Percentiles rank a stretch among this genome's conserved stretches.
Conservation (phyloP, 2,797 vertebrate species). For the Vespertilio murinus region DNA sequence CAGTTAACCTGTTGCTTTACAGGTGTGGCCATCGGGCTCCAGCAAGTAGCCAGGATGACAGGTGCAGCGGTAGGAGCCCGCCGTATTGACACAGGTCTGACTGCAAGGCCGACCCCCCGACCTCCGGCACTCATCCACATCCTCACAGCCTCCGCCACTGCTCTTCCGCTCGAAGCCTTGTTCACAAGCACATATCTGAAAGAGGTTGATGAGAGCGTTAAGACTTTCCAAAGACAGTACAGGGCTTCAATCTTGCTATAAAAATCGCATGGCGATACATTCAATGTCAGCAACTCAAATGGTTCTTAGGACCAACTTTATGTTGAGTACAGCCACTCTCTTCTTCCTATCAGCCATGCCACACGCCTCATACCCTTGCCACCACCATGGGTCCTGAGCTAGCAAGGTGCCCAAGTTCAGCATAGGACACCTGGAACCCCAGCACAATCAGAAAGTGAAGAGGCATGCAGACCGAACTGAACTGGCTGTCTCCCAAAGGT, state of each 20-base stretch:
- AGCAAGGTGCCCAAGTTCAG: background rate
- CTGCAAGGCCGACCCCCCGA: slow-evolving; percentile 81
- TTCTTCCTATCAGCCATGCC: background rate
- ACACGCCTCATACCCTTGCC: background rate
- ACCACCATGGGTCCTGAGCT: background rate
- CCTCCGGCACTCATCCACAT: slow-evolving; percentile 89
- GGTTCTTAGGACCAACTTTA: background rate
- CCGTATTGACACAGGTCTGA: slow-evolving; percentile 90
- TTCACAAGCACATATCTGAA: slow-evolving; percentile 88
- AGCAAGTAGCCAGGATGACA: slow-evolving; percentile 89
- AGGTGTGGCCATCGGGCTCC: slow-evolving; percentile 88
- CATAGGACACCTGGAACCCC: background rate
- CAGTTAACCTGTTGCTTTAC: slow-evolving; percentile 90
- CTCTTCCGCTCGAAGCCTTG: slow-evolving; percentile 83
- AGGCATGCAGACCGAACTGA: background rate
- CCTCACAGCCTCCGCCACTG: slow-evolving; percentile 84
- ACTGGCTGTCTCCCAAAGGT: background rate
- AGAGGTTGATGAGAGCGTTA: background rate
- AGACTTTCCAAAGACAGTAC: background rate
- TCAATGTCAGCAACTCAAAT: background rate
- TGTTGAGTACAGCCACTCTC: background rate
- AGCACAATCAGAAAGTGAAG: background rate
- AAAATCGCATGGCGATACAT: background rate
- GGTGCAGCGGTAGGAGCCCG: slow-evolving; percentile 88
- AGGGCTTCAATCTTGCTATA: background rate